phyloP scores from a whole-genome alignment of 2,888 invertebrate species.

The Drosophila peninsularis region DNA sequence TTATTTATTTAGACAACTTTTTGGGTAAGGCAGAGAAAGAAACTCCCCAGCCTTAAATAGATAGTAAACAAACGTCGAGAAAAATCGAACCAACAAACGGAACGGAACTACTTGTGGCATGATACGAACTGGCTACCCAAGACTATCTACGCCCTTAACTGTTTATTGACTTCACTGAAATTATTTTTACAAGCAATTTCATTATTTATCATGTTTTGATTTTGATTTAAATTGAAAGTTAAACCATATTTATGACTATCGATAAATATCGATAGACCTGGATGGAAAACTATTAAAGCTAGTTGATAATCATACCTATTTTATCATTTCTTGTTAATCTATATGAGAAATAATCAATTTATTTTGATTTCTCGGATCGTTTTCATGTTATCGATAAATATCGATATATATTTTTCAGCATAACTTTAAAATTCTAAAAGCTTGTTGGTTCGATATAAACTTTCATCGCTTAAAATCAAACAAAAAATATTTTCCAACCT shows the following conservation, averaged over 20 bases:
- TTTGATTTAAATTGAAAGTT: not conserved
- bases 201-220: not conserved
- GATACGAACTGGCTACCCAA: constrained; percentile 3
- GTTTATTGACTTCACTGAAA: not conserved
- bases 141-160: not conserved
- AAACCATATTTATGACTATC: not conserved
- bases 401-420: too few species aligned
- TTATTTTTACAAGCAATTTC: not conserved
- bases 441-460: too few species aligned
- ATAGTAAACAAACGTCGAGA: constrained; percentile 40
- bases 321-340: not conserved
- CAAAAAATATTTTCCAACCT: not conserved
- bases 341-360: not conserved
- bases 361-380: not conserved
- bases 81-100: constrained; percentile 71
- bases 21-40: constrained; percentile 17
- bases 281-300: not conserved
- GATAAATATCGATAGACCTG: not conserved
- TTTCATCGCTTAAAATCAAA: not conserved
- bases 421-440: not conserved
- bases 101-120: constrained; percentile 17
- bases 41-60: not conserved
- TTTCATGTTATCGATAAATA: not conserved
- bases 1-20: constrained; percentile 41
- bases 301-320: not conserved